Evolutionary conservation across 2,113 vertebrate genomes (phyloP), one percentile per base, ranked within the genome.

Genomic region (Motacilla tschutschensis): DNA sequence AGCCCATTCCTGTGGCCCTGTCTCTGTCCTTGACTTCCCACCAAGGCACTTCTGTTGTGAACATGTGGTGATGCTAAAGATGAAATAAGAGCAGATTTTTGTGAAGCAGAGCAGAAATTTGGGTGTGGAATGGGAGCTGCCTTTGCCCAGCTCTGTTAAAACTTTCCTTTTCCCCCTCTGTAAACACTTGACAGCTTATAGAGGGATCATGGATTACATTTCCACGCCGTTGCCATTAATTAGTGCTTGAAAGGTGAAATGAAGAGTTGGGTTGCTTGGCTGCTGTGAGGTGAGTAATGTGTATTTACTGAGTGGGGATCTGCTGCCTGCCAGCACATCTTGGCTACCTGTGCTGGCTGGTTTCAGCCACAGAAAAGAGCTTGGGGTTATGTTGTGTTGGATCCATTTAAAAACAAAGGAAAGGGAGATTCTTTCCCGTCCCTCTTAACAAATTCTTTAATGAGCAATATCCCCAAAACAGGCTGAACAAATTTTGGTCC

Each of bases 311-410:
- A 57, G 83, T 2, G 24, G 58, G 43, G 78, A 86, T 76, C 70
- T 75, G 64, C 64, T 86, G 46, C 54, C 81, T 92, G 78, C 88
- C 91, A 93, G 78, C 78, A 54, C 17, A 14, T 26, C 81, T 86
- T 79, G 84, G 66, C 71, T 91, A 91, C 91, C 67, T 77, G 63
- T 47, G 12, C 60, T 70, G 63, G 43, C 79, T 74, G 89, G 53
- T 53, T 75, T 48, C 50, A 91, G 83, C 87, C 89, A 58, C 86
- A 86, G 71, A 31, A 88, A 66, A 79, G 54, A 74, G 67, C 79
- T 88, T 54, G 66, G 17, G 81, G 92, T 90, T 93, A 62, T 15
- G 38, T 35, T 79, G 43, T 17, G 16, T 41, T 81, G 57, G 38
- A 83, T 35, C 55, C 16, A 15, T 26, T 90, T 47, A 24, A 44